Base-by-base conservation (phyloP, 2,888 invertebrate genomes). In the Mayetiola destructor region DNA sequence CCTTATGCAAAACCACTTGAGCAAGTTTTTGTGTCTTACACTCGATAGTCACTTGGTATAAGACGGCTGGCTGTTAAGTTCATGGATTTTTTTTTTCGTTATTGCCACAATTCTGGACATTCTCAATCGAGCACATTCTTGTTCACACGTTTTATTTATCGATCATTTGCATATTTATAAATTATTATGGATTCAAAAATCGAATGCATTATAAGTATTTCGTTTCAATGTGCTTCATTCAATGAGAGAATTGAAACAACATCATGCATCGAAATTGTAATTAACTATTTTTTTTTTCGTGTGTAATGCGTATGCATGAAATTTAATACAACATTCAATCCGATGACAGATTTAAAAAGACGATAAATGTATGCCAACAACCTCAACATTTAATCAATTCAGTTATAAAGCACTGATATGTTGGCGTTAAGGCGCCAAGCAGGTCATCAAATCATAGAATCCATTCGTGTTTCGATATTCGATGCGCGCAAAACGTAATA, bases 381-480 rank as follows among this genome's bases (percentile, higher is more conserved):
- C 42, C 48, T 27, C 27, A 27, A n/a, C n/a, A n/a, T n/a, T n/a
- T n/a, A 27, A 48, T 48, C 48, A 16, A 48, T 48, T 48, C 27
- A 39, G 18, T 48, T 48, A n/a, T n/a, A 23, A 16, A 10, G 14
- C 3, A 36, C 3, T 40, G 40, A 21, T 12, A 23, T 21, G 27
- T n/a, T 27, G 48, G 27, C 23, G 23, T 48, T 48, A 27, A 48
- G 48, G 48, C 48, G 48, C 48, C 48, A 48, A 23, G n/a, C 48
- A n/a, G 48, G 48, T 48, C 27, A 27, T n/a, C n/a, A 27, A 27
- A n/a, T 27, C 48, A 48, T 48, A 48, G 48, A 48, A 27, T 27
- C 14, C n/a, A n/a, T n/a, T n/a, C n/a, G n/a, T n/a, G n/a, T n/a
- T n/a, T n/a, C n/a, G 14, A 14, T 14, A 37, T 9, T n/a, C n/a